Percentiles rank a stretch among this genome's conserved stretches.
phyloP scores from a whole-genome alignment of 2,888 invertebrate genomes.

The Mycalesis mineus region DNA sequence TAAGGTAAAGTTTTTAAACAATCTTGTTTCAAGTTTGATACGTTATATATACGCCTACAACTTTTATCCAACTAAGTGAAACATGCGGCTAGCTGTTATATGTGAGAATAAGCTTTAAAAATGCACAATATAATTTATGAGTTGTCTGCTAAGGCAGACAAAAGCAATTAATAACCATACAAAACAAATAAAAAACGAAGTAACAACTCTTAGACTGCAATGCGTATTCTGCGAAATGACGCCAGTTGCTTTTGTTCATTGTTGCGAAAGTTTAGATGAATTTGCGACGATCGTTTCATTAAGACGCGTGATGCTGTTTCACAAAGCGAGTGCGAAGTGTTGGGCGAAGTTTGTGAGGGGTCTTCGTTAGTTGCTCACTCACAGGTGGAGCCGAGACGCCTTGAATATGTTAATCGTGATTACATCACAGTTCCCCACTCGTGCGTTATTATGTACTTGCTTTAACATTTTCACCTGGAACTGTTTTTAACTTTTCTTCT shows the following conservation, averaged over 20 bases:
- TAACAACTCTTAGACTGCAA: neutral
- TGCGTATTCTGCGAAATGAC: conserved; percentile 54
- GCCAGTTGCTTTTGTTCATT: conserved; percentile 55
- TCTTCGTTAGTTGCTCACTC: conserved; percentile 70
- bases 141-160: no score
- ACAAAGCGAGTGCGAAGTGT: conserved; percentile 62
- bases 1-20: no score
- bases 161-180: no score
- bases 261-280: conserved; percentile 71
- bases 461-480: conserved; percentile 1
- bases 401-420: conserved; percentile 33
- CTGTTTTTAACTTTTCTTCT: no score
- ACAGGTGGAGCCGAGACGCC: conserved; percentile 46
- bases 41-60: no score
- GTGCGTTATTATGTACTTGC: conserved; percentile 9
- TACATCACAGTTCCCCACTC: conserved; percentile 6
- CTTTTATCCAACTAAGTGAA: no score
- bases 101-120: no score
- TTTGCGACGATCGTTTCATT: conserved; percentile 72
- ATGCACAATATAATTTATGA: no score
- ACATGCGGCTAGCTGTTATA: no score
- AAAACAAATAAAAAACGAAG: neutral
- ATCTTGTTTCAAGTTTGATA: no score
- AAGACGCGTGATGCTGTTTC: conserved; percentile 64
- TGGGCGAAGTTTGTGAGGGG: conserved; percentile 65